A percentile compares a stretch with the other conserved stretches of the same genome.
phyloP scores from a whole-genome alignment of 2,113 vertebrate species.

The Pteruthius melanotis region DNA sequence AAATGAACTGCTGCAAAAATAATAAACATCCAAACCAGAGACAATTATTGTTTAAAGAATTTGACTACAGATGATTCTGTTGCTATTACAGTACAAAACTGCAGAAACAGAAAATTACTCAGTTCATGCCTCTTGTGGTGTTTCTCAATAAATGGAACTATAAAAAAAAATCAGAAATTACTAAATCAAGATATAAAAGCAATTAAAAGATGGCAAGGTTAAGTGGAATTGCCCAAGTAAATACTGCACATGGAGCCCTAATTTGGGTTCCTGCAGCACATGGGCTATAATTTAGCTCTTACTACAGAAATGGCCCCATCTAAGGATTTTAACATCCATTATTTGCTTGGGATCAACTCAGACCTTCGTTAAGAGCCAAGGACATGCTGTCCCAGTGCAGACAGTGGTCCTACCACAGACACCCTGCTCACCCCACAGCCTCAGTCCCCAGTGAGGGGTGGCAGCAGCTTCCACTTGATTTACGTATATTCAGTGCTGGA shows the following conservation, averaged over 20 bases:
- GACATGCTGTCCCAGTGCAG: rapidly evolving
- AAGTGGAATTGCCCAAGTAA: conserved; percentile 17
- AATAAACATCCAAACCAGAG: not conserved
- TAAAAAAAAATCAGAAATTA: conserved; percentile 4
- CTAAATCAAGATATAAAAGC: not conserved
- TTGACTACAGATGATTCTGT: not conserved
- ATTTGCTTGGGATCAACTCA: not conserved
- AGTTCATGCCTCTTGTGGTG: not conserved
- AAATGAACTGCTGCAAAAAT: not conserved
- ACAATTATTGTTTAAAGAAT: not conserved
- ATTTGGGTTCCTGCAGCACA: not conserved
- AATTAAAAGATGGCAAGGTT: conserved; percentile 38
- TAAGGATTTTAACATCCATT: not conserved
- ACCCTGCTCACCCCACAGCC: not conserved
- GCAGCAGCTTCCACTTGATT: not conserved
- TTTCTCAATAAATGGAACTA: not conserved
- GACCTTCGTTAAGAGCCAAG: not conserved
- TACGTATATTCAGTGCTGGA: not conserved
- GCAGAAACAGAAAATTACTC: not conserved
- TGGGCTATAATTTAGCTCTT: not conserved
- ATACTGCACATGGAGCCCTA: not conserved
- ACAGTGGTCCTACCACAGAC: not conserved
- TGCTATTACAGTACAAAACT: not conserved
- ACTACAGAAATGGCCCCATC: not conserved
- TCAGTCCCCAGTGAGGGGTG: not conserved